Base-by-base conservation (phyloP, 2,888 invertebrate species). In the Drosophila macrothrix region DNA sequence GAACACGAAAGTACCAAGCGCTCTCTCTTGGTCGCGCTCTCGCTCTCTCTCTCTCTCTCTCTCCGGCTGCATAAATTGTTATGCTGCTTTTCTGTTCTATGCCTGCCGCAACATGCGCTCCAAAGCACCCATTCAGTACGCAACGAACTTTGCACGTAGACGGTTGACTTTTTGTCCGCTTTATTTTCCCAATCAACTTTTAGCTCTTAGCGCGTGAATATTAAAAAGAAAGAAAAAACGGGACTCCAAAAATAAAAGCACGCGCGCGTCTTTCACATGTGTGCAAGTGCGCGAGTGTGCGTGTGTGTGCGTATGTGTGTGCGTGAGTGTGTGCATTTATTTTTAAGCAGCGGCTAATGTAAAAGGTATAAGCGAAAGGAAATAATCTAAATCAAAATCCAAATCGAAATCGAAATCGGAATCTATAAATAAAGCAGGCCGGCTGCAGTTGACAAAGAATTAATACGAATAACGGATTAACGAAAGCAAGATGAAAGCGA, bases 61-160 rank as follows among this genome's bases (percentile, higher is more conserved):
- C 43, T 52, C 62, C 65, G 76, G 75, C 77, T 80, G 79, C 78
- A 78, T 65, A 55, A 22, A 37, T 35, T 61, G 55, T 73, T 69
- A 35, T 55, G 64, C 53, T 62, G 67, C 35, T 59, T 50, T 56
- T 75, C 63, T 77, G 50, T 29, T 59, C 35, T 39, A 41, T 81
- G 88, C 73, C 90, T 84, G 83, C 81, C 83, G 76, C 85, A 84
- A 82, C 83, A 75, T 80, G 71, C 74, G 76, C 84, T 67, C 56
- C 56, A 56, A 71, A 49, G 31, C 56, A 28, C n/a, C 31, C 16
- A 31, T 72, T 89, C 82, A 87, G 86, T 87, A 83, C 76, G 86
- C 85, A 80, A 87, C 88, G 90, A 87, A 90, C 86, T 88, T 85
- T 87, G 82, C 75, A 83, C 78, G 75, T 61, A 69, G 70, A 70